phyloP scores from a whole-genome alignment of 2,797 vertebrate genomes.

The Macrochelys suwanniensis region DNA sequence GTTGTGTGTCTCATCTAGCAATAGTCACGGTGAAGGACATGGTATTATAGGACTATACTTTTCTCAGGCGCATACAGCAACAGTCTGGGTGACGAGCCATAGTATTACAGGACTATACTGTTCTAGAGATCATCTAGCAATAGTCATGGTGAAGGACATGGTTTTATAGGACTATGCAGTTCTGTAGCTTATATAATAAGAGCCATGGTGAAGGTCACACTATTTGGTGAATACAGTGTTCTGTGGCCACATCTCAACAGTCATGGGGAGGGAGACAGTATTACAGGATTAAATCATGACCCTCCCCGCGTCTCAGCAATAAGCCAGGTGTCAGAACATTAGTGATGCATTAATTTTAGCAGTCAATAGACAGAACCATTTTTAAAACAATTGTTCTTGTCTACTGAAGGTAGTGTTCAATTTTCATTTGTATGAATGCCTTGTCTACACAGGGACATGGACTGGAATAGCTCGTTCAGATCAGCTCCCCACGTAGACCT shows the following conservation, averaged over 20 bases:
- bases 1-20: slow-evolving; percentile 40
- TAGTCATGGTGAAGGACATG: slow-evolving; percentile 65
- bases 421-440: slow-evolving; percentile 16
- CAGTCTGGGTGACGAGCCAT: background rate
- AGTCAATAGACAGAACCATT: slow-evolving; percentile 41
- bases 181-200: background rate
- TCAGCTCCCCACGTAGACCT: background rate
- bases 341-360: background rate
- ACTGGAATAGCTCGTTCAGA: rapidly evolving
- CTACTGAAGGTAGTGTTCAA: slow-evolving; percentile 50
- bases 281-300: background rate
- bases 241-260: background rate
- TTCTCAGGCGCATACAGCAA: slow-evolving; percentile 46
- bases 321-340: background rate
- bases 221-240: background rate
- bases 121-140: slow-evolving; percentile 54
- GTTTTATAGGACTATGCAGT: background rate
- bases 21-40: slow-evolving; percentile 73
- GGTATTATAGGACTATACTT: slow-evolving; percentile 63
- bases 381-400: slow-evolving; percentile 42
- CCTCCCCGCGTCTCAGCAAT: background rate
- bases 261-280: background rate
- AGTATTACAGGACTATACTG: slow-evolving; percentile 17
- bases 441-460: slow-evolving; percentile 28
- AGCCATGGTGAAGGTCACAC: background rate